Conservation (phyloP, 2,113 vertebrate genomes). For the Pterocles orientalis region DNA sequence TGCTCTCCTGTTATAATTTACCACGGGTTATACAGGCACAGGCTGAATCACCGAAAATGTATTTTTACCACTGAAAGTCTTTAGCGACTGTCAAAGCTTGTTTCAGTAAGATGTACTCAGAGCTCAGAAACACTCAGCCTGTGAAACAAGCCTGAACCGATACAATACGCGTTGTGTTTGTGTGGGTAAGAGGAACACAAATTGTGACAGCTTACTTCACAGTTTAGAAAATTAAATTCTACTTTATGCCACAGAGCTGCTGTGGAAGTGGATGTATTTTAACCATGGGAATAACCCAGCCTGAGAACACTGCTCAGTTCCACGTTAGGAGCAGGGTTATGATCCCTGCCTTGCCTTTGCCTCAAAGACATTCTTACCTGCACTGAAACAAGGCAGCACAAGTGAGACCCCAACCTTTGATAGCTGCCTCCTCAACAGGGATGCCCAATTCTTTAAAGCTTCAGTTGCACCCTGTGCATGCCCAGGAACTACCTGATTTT, state of each 20-base stretch:
- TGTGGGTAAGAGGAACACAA: background rate
- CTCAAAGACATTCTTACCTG: fast-evolving
- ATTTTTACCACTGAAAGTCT: background rate
- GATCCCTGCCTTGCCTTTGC: background rate
- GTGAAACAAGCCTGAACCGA: background rate
- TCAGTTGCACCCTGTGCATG: background rate
- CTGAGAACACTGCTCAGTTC: background rate
- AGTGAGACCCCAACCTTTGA: fast-evolving
- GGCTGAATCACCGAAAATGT: background rate
- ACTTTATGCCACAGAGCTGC: background rate
- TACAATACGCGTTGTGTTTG: background rate
- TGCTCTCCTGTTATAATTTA: background rate
- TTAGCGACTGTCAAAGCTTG: background rate
- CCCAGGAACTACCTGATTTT: background rate
- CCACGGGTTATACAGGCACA: background rate
- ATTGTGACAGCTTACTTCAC: background rate
- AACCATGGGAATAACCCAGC: background rate
- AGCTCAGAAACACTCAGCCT: background rate
- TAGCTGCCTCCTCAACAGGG: background rate
- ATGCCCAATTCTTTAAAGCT: background rate
- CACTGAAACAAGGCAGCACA: background rate
- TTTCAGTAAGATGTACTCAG: background rate
- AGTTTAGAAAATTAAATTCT: background rate
- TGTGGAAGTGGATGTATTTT: background rate
- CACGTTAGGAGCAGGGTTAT: fast-evolving